Evolutionary conservation across 2,113 vertebrate species (phyloP).

Genomic region (Carlito syrichta): DNA sequence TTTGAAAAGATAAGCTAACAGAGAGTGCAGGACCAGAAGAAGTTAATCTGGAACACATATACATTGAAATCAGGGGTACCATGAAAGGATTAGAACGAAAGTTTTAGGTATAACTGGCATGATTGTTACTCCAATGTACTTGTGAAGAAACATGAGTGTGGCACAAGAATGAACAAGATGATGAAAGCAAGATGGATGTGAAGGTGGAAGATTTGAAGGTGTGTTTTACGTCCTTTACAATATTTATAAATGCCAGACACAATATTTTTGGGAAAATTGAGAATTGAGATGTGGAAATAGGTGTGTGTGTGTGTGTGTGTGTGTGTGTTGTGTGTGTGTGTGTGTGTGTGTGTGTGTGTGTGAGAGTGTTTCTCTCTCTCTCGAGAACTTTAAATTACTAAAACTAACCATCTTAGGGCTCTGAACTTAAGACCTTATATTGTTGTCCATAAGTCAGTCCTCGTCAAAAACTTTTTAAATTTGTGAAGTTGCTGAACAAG

Average conservation of each 20-base stretch:
- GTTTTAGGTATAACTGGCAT: neutral
- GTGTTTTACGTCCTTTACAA: neutral
- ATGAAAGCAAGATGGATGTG: neutral
- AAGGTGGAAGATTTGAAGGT: neutral
- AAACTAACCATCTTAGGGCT: neutral
- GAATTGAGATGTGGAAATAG: neutral
- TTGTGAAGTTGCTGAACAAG: neutral
- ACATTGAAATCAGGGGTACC: neutral
- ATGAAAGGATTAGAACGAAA: neutral
- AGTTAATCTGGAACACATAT: accelerated
- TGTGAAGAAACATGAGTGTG: neutral
- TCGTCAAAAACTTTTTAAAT: neutral
- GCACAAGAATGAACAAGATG: neutral
- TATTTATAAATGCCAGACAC: neutral
- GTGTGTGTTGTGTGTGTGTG: neutral
- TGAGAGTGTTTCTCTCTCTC: too few relatives aligned
- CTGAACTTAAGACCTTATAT: neutral
- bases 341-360: neutral
- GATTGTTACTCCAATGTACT: neutral
- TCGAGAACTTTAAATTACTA: neutral
- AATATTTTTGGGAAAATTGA: neutral
- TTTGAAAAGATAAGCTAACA: neutral
- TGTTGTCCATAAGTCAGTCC: neutral
- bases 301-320: neutral
- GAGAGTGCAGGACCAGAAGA: neutral